These are phyloP conservation scores for Macropus fuliginosus DNA, from an alignment of 2,797 vertebrate genomes.

Conservation along the genomic window DNA sequence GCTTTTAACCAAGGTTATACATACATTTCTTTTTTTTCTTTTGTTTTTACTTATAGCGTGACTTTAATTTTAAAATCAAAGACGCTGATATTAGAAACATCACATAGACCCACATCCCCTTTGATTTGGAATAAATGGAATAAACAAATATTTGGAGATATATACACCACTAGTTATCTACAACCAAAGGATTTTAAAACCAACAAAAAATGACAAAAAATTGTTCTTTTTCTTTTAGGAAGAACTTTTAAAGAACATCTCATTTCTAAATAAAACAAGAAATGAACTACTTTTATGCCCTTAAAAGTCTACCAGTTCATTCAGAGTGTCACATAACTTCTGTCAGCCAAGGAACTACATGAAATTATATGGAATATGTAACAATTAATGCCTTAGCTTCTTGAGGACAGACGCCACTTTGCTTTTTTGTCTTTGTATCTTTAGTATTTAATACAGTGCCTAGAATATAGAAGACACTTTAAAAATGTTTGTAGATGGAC, in stretches of 20 bases:
- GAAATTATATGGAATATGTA: background rate
- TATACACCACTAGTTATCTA: background rate
- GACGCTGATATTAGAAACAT: background rate
- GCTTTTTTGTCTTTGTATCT: background rate
- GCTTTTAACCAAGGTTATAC: constrained; percentile 69
- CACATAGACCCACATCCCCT: background rate
- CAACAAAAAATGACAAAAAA: background rate
- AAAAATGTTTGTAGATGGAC: background rate
- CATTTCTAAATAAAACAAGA: background rate
- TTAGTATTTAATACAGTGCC: background rate
- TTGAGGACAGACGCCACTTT: background rate
- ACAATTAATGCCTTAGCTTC: background rate
- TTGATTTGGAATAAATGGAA: background rate
- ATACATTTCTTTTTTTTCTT: background rate
- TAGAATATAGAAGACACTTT: background rate
- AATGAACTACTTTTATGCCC: background rate
- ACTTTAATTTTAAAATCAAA: constrained; percentile 21
- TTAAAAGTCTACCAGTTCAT: background rate
- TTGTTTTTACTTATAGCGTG: background rate
- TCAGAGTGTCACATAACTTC: background rate
- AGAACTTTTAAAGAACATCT: background rate
- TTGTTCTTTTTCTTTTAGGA: background rate
- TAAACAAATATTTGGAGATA: constrained; percentile 23
- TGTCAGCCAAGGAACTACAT: background rate
- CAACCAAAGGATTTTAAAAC: background rate